Conservation (phyloP, 2,113 vertebrate species). For the Seriola rivoliana region DNA sequence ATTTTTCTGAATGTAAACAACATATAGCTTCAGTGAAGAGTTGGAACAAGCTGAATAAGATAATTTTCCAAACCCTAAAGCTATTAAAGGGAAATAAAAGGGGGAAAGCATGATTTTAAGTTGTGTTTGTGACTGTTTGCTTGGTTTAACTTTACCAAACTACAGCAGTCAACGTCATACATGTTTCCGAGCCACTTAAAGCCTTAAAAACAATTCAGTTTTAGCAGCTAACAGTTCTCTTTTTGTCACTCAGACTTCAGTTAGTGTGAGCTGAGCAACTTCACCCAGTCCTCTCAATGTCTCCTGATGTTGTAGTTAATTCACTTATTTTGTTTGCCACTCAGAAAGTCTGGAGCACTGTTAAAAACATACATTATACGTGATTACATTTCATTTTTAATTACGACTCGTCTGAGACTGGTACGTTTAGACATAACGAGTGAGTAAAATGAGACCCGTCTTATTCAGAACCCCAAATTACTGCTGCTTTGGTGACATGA, state of each 20-base stretch:
- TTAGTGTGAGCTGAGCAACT: background rate
- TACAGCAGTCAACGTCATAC: background rate
- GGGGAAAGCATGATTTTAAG: background rate
- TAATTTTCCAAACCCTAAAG: too few species aligned
- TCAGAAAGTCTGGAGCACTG: conserved; percentile 40
- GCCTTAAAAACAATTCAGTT: background rate
- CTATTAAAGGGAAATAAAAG: background rate
- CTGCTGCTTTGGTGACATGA: conserved; percentile 72
- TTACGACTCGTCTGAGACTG: conserved; percentile 65
- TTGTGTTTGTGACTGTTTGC: background rate
- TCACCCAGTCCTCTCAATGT: background rate
- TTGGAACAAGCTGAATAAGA: background rate
- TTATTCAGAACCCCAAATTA: conserved; percentile 66
- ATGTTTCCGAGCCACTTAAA: background rate
- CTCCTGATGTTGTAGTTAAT: background rate
- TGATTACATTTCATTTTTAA: conserved; percentile 78
- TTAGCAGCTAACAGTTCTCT: background rate
- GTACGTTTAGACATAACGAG: conserved; percentile 58
- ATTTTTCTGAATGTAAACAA: too few species aligned
- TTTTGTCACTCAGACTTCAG: background rate
- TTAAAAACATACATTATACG: conserved; percentile 60
- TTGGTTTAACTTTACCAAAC: too few species aligned
- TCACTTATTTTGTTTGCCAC: conserved; percentile 19
- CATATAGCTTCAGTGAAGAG: background rate
- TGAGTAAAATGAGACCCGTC: conserved; percentile 67